phyloP scores from a whole-genome alignment of 2,797 vertebrate species.

The Catamblyrhynchus diadema region DNA sequence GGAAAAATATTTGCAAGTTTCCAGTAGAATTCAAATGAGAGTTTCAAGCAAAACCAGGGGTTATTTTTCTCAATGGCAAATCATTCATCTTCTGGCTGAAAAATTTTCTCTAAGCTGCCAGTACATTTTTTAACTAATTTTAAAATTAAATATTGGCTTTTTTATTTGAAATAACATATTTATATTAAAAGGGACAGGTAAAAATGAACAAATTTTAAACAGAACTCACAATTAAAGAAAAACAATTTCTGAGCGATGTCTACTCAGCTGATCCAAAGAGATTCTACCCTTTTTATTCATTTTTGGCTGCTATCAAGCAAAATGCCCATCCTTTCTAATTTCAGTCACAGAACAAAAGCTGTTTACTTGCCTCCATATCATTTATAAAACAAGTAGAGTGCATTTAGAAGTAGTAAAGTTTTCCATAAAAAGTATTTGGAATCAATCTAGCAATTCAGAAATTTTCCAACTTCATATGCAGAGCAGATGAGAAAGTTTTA shows the following conservation, averaged over 20 bases:
- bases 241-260: neutral
- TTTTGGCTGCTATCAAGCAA: neutral
- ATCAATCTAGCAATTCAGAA: neutral
- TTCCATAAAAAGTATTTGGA: neutral
- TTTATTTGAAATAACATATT: neutral
- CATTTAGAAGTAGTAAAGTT: neutral
- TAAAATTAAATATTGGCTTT: neutral
- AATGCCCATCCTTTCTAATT: neutral
- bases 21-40: neutral
- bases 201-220: neutral
- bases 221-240: neutral
- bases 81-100: neutral
- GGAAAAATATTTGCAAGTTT: neutral
- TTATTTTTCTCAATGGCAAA: neutral
- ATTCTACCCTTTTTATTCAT: rapidly evolving
- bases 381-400: neutral
- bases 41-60: neutral
- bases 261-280: neutral
- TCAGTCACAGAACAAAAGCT: neutral
- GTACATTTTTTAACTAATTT: neutral
- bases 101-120: neutral
- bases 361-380: neutral
- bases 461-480: neutral
- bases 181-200: neutral
- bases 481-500: neutral